Evolutionary conservation across 1,140 invertebrate species (phyloP).

Genomic region (Elysia chlorotica): DNA sequence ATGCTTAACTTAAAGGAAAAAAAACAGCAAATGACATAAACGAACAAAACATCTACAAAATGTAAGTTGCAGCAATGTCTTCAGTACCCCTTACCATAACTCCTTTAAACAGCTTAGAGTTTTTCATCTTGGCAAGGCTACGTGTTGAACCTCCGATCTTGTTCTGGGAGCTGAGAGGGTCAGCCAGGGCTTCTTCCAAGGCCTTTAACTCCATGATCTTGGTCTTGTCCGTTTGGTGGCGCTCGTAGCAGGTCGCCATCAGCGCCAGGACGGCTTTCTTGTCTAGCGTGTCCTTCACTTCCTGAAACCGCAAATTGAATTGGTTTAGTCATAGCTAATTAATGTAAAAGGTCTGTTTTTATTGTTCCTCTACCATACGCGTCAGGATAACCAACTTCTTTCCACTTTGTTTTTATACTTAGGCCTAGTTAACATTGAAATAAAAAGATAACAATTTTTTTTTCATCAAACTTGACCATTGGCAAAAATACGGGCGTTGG

Average conservation of each 20-base stretch:
- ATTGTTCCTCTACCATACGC: too few relatives aligned
- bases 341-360: too few relatives aligned
- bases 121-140: constrained; percentile 31
- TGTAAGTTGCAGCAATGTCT: neutral
- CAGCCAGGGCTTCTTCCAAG: constrained; percentile 15
- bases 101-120: constrained; percentile 38
- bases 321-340: too few relatives aligned
- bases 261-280: constrained; percentile 56
- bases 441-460: too few relatives aligned
- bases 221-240: constrained; percentile 53
- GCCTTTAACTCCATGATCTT: constrained; percentile 51
- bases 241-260: constrained; percentile 59
- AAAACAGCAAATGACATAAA: neutral
- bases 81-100: constrained; percentile 32
- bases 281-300: constrained; percentile 62
- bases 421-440: too few relatives aligned
- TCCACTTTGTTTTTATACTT: too few relatives aligned
- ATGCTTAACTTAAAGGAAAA: too few relatives aligned
- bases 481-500: too few relatives aligned
- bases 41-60: too few relatives aligned
- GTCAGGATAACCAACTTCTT: too few relatives aligned
- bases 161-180: constrained; percentile 15
- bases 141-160: constrained; percentile 37
- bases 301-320: too few relatives aligned
- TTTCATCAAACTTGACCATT: too few relatives aligned